Conservation (phyloP, 2,797 vertebrate genomes). For the Odontamblyopus rebecca region DNA sequence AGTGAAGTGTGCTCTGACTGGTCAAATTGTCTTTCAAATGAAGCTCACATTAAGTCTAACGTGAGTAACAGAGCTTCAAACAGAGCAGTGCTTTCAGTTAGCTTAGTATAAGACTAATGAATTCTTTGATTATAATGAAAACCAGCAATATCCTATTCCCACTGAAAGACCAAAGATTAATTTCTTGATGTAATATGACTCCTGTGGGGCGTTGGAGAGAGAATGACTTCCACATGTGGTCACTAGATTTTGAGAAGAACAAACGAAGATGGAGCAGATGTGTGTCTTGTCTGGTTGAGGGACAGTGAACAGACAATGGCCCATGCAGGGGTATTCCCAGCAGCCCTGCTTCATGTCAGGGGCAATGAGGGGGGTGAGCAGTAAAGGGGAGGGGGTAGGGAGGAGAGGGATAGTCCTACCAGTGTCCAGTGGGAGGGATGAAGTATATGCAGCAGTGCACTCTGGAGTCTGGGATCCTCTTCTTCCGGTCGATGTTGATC, state of each 20-base stretch:
- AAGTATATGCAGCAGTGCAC: slow-evolving; percentile 99
- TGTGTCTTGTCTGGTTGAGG: slow-evolving; percentile 17
- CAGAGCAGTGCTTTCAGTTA: no score
- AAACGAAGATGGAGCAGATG: slow-evolving; percentile 18
- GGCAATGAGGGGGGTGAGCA: slow-evolving; percentile 13
- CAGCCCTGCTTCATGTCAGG: slow-evolving; percentile 31
- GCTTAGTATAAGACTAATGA: not conserved
- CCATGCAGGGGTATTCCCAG: slow-evolving; percentile 36
- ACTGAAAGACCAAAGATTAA: slow-evolving; percentile 1
- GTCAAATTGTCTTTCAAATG: no score
- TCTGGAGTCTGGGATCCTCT: slow-evolving; percentile 91
- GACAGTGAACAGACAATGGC: slow-evolving; percentile 42
- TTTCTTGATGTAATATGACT: slow-evolving; percentile 46
- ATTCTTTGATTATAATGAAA: not conserved
- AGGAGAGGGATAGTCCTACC: slow-evolving; percentile 71
- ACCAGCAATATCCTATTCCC: not conserved
- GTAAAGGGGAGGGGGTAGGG: not conserved
- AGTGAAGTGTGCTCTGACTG: no score
- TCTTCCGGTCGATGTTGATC: slow-evolving; percentile 94
- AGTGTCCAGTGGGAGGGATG: slow-evolving; percentile 96
- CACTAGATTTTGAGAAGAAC: slow-evolving; percentile 12
- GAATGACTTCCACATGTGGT: slow-evolving; percentile 54
- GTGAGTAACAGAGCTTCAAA: no score
- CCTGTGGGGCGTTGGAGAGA: slow-evolving; percentile 22
- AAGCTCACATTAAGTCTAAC: no score